Evolutionary conservation across 2,888 invertebrate genomes (phyloP).

Genomic region (Argyra leucocephala): DNA sequence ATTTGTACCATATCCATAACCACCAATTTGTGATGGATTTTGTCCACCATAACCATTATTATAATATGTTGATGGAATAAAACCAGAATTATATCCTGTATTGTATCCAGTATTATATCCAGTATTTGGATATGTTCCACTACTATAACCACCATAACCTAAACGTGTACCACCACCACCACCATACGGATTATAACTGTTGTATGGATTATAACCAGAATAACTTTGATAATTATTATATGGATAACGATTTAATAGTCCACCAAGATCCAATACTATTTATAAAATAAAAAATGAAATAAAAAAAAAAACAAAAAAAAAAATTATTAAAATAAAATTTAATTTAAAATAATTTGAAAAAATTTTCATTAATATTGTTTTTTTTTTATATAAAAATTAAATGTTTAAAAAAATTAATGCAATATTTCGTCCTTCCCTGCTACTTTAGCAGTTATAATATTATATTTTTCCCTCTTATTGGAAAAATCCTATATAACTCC

Average conservation of each 20-base stretch:
- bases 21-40: conserved; percentile 2
- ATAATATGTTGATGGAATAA: neutral
- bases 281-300: too few species aligned
- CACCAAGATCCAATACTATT: conserved; percentile 43
- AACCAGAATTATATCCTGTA: conserved; percentile 18
- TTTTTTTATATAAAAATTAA: too few species aligned
- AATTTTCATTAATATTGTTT: too few species aligned
- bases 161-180: conserved; percentile 16
- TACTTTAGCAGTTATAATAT: too few species aligned
- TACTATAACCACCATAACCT: neutral
- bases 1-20: neutral
- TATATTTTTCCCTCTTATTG: too few species aligned
- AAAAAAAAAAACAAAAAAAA: too few species aligned
- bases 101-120: conserved; percentile 19
- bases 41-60: conserved; percentile 23
- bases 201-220: conserved; percentile 9
- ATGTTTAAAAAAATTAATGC: too few species aligned
- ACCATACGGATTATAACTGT: conserved; percentile 20
- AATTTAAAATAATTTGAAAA: too few species aligned
- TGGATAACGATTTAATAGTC: conserved; percentile 34
- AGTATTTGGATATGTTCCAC: conserved; percentile 9
- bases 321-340: too few species aligned
- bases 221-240: conserved; percentile 22
- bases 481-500: too few species aligned
- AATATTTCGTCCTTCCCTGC: too few species aligned